Evolutionary conservation across 2,888 invertebrate genomes (phyloP), one percentile per base, ranked within the genome.

Genomic region (Aproaerema taeniolella): DNA sequence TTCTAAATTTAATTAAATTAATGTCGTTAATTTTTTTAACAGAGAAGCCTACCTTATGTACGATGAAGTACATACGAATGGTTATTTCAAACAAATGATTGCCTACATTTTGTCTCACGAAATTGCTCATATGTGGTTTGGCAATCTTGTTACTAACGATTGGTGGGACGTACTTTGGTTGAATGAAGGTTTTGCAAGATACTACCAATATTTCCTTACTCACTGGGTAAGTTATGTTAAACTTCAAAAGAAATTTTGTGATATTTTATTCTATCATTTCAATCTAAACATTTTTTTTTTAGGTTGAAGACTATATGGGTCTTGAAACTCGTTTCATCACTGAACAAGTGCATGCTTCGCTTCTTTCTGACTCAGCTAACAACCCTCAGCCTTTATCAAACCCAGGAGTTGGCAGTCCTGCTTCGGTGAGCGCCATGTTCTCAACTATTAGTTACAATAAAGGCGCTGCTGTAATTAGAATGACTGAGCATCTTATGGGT

Each of bases 101-200:
- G 89, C 88, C 1, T 81, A 89, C 13, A 88, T 89, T 9, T 70
- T 91, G 6, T 89, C 91, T 1, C 93, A 93, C 62, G 93, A 94
- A 64, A 85, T 92, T 13, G 89, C 91, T 2, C 93, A 94, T 61
- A 91, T 90, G 88, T 92, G 92, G 92, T 92, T 91, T 55, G 92
- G 92, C 26, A 90, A 92, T 61, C 68, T 89, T 13, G 88, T 91
- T 4, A 91, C 91, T 1, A 87, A 88, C 37, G 77, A 88, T 25
- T 91, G 90, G 90, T 92, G 91, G 91, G 82, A 87, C 11, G 87
- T 80, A n/a, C 66, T 89, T 1, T 91, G 91, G 90, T 67, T 91
- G 4, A 91, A 89, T 60, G 91, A 91, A 74, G 91, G 88, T 2
- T 93, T 93, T 46, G 93, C 93, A 0, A 87, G 89, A 57, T 93